Conservation (phyloP, 2,888 invertebrate genomes). For the Brachycybe producta region DNA sequence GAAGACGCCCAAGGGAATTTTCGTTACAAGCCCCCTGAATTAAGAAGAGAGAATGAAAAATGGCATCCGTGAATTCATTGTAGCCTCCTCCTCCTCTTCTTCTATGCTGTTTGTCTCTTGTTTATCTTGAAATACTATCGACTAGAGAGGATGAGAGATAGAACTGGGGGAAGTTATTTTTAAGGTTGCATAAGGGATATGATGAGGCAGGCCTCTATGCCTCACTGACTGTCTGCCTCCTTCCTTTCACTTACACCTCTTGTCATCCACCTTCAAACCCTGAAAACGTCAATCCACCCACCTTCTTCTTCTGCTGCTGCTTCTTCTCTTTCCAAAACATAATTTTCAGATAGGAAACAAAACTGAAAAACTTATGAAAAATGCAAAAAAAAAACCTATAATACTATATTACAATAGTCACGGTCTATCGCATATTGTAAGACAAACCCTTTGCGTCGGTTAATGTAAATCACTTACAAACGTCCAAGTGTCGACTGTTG, state of each 20-base stretch:
- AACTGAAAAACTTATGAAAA: too few species aligned
- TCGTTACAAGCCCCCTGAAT: slow-evolving; percentile 5
- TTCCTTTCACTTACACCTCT: background rate
- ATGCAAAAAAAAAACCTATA: too few species aligned
- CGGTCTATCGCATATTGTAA: too few species aligned
- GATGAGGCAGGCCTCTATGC: background rate
- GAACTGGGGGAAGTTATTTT: background rate
- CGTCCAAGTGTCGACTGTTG: too few species aligned
- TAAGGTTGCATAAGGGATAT: too few species aligned
- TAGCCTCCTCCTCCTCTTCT: background rate
- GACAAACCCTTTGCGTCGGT: too few species aligned
- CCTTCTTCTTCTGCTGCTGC: background rate
- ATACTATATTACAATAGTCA: too few species aligned
- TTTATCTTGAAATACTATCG: background rate
- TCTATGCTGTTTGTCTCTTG: background rate
- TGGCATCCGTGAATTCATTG: too few species aligned
- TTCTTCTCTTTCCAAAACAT: too few species aligned
- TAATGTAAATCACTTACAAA: too few species aligned
- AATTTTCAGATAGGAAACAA: too few species aligned
- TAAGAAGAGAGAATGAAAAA: slow-evolving; percentile 6
- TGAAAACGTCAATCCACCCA: background rate
- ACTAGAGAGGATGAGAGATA: background rate
- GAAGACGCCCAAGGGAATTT: slow-evolving; percentile 5
- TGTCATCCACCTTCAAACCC: slow-evolving; percentile 1
- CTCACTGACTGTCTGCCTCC: background rate